Base-by-base conservation (phyloP, 2,888 invertebrate genomes). In the Ormyrus rosae region DNA sequence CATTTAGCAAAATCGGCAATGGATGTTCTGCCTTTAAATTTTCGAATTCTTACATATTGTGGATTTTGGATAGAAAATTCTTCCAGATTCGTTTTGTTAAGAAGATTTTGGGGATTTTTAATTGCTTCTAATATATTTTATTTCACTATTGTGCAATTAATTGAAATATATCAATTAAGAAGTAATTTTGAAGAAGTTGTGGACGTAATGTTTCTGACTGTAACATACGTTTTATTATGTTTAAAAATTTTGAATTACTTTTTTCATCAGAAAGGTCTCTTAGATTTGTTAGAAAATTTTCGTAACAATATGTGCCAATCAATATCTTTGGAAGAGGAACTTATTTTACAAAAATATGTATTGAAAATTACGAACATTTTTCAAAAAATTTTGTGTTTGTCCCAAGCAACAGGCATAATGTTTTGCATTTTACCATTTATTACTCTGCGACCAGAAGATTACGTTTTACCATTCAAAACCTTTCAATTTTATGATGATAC, bases 401-500 rank as follows among this genome's bases (percentile, higher is more conserved):
- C 75, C 4, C 71, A 76, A 19, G 9, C 53, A 11, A 64, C 69
- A 56, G 80, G 55, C 6, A 1, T 70, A n/a, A 53, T 65, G 5
- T 69, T 80, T 55, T 60, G 58, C 50, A 5, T 69, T 1, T 19
- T 70, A 45, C 82, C 80, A 5, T 70, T 82, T 0, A 5, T 82
- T n/a, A 73, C 68, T 9, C 34, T 69, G 1, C 9, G 13, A 10
- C 48, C 70, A 4, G 19, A 19, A 34, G 67, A 81, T 60, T 55
- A 9, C 5, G 65, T 46, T 13, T 34, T 76, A n/a, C 79, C 80
- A 9, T 80, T 64, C 2, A 73, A 64, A 58, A 80, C 76, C 9
- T 80, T 77, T 61, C 72, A 82, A 8, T 77, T 77, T 55, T 82
- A 82, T n/a, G 76, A 82, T 34, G 60, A 73, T 9, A 46, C 69